Evolutionary conservation across 92 coral and sea anemone genomes (phyloP).

Genomic region (Umimayanthus kanabou): DNA sequence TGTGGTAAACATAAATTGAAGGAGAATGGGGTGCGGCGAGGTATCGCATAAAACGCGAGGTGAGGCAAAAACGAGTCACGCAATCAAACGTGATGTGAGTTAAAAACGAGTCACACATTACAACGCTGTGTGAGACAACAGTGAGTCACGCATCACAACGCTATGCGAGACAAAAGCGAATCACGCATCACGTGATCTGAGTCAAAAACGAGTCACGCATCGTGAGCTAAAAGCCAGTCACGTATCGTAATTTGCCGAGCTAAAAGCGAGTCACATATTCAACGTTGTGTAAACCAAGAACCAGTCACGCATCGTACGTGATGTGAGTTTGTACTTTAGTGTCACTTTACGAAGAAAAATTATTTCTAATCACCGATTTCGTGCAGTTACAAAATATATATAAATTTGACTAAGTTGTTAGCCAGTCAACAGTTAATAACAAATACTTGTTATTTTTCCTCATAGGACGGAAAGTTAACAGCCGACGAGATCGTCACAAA

Average conservation of each 20-base stretch:
- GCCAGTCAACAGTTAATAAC: background rate
- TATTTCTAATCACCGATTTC: background rate
- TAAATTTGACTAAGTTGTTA: background rate
- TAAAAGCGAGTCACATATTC: background rate
- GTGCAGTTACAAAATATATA: background rate
- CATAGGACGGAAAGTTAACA: constrained; percentile 84
- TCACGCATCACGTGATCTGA: too few species aligned
- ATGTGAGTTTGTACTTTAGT: too few species aligned
- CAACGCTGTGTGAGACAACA: too few species aligned
- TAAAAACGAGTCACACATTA: too few species aligned
- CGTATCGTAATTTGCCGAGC: background rate
- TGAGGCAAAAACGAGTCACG: background rate
- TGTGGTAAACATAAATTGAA: too few species aligned
- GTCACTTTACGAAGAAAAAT: background rate
- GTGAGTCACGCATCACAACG: background rate
- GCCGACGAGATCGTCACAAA: constrained; percentile 84
- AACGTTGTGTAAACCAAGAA: background rate
- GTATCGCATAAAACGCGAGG: background rate
- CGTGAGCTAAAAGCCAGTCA: background rate
- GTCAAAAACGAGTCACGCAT: background rate
- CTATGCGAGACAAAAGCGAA: background rate
- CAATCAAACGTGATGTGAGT: too few species aligned
- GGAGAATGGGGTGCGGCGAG: too few species aligned
- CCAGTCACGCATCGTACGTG: background rate
- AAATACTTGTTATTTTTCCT: background rate